Evolutionary conservation across 2,113 vertebrate genomes (phyloP).

Genomic region (Heterocephalus glaber): DNA sequence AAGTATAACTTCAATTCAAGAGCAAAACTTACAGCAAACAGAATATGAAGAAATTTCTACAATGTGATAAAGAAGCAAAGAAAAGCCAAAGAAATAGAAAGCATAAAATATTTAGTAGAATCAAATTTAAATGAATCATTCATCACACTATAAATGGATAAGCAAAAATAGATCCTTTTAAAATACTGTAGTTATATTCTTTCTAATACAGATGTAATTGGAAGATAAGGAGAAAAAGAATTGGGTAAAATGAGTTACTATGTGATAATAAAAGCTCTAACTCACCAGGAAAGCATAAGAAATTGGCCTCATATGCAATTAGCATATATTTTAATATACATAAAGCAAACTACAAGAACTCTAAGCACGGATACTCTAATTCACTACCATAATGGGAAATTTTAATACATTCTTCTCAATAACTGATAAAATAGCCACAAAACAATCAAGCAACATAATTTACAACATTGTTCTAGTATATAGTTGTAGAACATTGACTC

Average conservation of each 20-base stretch:
- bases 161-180: not conserved
- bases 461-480: not conserved
- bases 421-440: constrained; percentile 13
- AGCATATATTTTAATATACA: constrained; percentile 33
- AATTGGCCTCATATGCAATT: not conserved
- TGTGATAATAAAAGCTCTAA: not conserved
- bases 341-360: constrained; percentile 36
- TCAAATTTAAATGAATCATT: not conserved
- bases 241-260: not conserved
- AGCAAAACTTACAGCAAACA: not conserved
- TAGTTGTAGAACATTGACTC: not conserved
- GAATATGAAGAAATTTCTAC: not conserved
- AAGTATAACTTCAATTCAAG: not conserved
- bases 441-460: not conserved
- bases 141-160: not conserved
- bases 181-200: not conserved
- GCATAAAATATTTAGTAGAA: not conserved
- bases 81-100: not conserved
- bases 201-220: not conserved
- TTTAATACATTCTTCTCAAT: not conserved
- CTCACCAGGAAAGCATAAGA: not conserved
- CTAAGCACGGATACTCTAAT: not conserved
- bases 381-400: not conserved
- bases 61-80: not conserved
- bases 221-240: not conserved